A percentile compares a stretch with the other conserved stretches of the same genome.
These are phyloP conservation scores for Aulostomus chinensis DNA, from an alignment of 2,797 vertebrate genomes.

Conservation along the genomic window DNA sequence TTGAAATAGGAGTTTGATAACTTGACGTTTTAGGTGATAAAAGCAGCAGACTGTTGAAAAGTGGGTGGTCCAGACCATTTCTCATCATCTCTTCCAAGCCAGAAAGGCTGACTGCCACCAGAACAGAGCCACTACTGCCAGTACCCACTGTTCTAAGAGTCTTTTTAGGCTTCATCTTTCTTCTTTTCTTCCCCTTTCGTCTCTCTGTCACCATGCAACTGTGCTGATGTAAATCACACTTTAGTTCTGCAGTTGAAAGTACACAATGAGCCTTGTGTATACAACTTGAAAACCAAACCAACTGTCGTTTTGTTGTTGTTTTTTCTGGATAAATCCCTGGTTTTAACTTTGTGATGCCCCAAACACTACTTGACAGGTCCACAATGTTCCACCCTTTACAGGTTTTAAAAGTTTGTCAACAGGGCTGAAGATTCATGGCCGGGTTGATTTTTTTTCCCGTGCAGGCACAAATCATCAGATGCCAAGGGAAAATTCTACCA, in stretches of 20 bases:
- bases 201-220: slow-evolving; percentile 41
- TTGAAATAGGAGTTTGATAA: slow-evolving; percentile 2
- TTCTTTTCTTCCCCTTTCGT: slow-evolving; percentile 30
- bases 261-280: slow-evolving; percentile 56
- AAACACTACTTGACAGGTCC: slow-evolving; percentile 36
- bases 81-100: slow-evolving; percentile 32
- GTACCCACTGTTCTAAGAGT: slow-evolving; percentile 1
- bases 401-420: slow-evolving; percentile 50
- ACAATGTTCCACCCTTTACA: slow-evolving; percentile 36
- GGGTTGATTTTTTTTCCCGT: too few relatives aligned
- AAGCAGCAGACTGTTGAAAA: slow-evolving; percentile 8
- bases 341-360: slow-evolving; percentile 20
- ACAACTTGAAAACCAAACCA: slow-evolving; percentile 56
- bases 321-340: slow-evolving; percentile 36
- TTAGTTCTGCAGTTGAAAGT: slow-evolving; percentile 39
- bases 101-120: slow-evolving; percentile 48
- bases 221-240: slow-evolving; percentile 34
- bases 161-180: slow-evolving; percentile 7
- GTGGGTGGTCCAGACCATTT: slow-evolving; percentile 55
- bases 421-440: too few relatives aligned
- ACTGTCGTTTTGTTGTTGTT: too few relatives aligned
- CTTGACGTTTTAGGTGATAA: neutral
- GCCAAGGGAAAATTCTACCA: too few relatives aligned
- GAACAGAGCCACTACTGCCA: slow-evolving; percentile 43
- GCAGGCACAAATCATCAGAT: too few relatives aligned